Evolutionary conservation across 2,113 vertebrate species (phyloP), one percentile per base, ranked within the genome.

Genomic region (Pantherophis guttatus): DNA sequence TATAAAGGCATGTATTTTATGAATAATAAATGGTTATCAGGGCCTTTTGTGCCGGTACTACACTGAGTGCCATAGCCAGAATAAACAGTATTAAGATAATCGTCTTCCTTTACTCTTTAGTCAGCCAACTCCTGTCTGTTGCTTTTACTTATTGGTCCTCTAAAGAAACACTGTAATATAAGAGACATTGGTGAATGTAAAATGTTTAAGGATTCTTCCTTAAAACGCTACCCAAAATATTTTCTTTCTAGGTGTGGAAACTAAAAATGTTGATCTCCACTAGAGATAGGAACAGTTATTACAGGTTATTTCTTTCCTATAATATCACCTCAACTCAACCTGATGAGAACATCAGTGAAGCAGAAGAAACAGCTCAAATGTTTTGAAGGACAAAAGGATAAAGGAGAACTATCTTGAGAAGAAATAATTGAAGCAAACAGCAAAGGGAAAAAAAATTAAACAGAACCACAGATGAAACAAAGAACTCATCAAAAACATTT

Each of bases 401-500:
- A 58, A 90, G 52, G 24, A 94, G 44, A 85, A 92, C 48, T 0
- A 39, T 62, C 7, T 53, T 1, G 2, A 86, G n/a, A 94, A 58
- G 87, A 93, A 91, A 87, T 52, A 54, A 62, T 58, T 3, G 0
- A 53, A 54, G 81, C 59, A 44, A 0, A 1, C 55, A 92, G 92
- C 19, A 8, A 50, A n/a, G 39, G 39, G 8, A 12, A 15, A 48
- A 39, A 33, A 52, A 54, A 44, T 1, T 65, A 23, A 89, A 87
- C 39, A 87, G 89, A 90, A 39, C 12, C n/a, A 9, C 5, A 93
- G 93, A 93, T 39, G 91, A 70, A 94, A 93, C 39, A 65, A 93
- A 93, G 58, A 93, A 93, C 29, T 86, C 5, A 94, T 93, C 95
- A 95, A 93, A 95, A 93, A 3, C 90, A 91, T 94, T 89, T 90